These are phyloP conservation scores for Accipiter cooperii DNA, from an alignment of 2,113 vertebrate species.

Conservation along the genomic window DNA sequence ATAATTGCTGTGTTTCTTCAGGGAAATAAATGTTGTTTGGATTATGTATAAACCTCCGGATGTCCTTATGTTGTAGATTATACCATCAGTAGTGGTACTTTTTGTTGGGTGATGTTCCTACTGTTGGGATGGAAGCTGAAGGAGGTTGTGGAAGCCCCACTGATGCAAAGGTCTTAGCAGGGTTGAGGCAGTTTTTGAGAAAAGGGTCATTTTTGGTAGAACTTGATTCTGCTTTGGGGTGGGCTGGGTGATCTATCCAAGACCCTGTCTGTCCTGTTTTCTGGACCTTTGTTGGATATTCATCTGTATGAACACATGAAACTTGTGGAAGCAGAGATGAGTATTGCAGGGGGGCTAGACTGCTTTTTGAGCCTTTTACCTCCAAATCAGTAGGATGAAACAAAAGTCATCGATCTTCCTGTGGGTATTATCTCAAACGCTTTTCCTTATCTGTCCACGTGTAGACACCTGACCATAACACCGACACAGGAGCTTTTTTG, in stretches of 20 bases:
- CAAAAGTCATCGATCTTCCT: fast-evolving
- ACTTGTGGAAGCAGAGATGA: neutral
- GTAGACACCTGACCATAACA: neutral
- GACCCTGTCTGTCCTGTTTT: neutral
- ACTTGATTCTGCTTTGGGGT: neutral
- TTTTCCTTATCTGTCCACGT: neutral
- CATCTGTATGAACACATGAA: neutral
- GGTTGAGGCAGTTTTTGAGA: neutral
- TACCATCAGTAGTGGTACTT: neutral
- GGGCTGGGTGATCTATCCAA: neutral
- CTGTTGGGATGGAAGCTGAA: neutral
- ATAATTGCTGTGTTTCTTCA: neutral
- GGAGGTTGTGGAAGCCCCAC: neutral
- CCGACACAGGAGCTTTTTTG: fast-evolving
- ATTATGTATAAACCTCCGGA: fast-evolving
- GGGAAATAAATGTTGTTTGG: fast-evolving
- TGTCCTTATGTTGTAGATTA: neutral
- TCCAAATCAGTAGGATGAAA: neutral
- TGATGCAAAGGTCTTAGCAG: neutral
- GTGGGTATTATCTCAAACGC: neutral
- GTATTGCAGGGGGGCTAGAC: neutral
- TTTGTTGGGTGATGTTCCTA: neutral
- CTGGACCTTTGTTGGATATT: neutral
- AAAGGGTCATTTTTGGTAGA: neutral
- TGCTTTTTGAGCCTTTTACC: neutral